These are phyloP conservation scores for Aviceda subcristata DNA, from an alignment of 2,113 vertebrate species.

Conservation along the genomic window DNA sequence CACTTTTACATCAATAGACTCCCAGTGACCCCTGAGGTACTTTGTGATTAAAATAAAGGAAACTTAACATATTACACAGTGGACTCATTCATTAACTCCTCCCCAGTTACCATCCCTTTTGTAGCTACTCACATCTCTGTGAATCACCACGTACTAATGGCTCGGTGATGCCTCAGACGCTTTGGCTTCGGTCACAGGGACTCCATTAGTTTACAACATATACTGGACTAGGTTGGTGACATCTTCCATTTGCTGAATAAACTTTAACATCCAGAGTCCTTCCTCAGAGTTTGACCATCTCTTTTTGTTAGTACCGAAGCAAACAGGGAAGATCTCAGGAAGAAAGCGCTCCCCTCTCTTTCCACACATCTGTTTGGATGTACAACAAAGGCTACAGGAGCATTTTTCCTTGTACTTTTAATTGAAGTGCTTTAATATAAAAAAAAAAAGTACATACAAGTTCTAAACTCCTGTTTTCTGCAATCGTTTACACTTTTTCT, in stretches of 20 bases:
- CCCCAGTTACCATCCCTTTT: not conserved
- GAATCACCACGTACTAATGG: not conserved
- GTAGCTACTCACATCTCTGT: not conserved
- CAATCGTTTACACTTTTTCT: conserved; percentile 69
- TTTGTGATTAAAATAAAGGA: not conserved
- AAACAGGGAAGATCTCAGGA: not conserved
- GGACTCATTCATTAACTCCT: not conserved
- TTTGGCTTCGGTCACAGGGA: accelerated
- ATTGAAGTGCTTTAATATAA: conserved; percentile 37
- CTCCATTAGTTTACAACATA: not conserved
- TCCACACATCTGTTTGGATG: not conserved
- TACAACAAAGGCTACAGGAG: not conserved
- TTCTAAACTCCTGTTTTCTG: conserved; percentile 65
- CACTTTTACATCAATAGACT: not conserved
- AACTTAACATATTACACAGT: not conserved
- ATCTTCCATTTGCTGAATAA: not conserved
- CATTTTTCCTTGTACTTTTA: conserved; percentile 34
- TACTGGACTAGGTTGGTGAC: not conserved
- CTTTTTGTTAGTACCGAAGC: not conserved
- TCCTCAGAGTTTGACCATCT: not conserved
- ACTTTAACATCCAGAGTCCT: not conserved
- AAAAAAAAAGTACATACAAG: conserved; percentile 46
- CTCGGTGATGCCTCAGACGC: accelerated
- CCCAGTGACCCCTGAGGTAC: not conserved
- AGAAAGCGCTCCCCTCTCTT: not conserved